Conservation (phyloP, 2,888 invertebrate genomes). For the Rambutsinella grinnellia region DNA sequence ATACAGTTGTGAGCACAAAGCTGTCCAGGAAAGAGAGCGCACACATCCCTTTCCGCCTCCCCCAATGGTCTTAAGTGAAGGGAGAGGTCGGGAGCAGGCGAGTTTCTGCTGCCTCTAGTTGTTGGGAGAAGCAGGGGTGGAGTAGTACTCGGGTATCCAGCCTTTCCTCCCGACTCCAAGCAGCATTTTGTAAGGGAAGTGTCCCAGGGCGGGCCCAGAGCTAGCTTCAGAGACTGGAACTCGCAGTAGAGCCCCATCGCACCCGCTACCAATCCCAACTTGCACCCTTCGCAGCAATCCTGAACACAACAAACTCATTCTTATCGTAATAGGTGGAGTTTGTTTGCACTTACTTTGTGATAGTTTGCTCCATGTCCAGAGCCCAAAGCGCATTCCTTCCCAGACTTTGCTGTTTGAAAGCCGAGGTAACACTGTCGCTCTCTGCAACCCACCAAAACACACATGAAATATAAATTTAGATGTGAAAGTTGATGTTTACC, state of each 20-base stretch:
- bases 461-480: not conserved
- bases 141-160: conserved; percentile 32
- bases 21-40: conserved; percentile 73
- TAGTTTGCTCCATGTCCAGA: conserved; percentile 65
- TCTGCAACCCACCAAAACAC: conserved; percentile 67
- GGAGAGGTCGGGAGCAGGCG: not conserved
- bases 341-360: conserved; percentile 64
- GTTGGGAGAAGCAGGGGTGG: conserved; percentile 63
- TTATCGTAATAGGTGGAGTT: no score
- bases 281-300: conserved; percentile 77
- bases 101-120: not conserved
- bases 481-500: conserved; percentile 68
- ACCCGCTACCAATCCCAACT: conserved; percentile 76
- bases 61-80: not conserved
- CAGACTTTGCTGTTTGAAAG: conserved; percentile 71
- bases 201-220: conserved; percentile 74
- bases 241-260: conserved; percentile 74
- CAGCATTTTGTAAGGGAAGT: conserved; percentile 77
- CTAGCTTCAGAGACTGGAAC: conserved; percentile 71
- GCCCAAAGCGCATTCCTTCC: conserved; percentile 69
- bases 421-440: conserved; percentile 73
- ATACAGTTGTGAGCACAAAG: conserved; percentile 85
- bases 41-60: conserved; percentile 71
- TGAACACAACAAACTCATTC: conserved; percentile 65
- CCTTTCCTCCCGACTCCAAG: conserved; percentile 68